Base-by-base conservation (phyloP, 2,888 invertebrate species). In the Beris chalybata region DNA sequence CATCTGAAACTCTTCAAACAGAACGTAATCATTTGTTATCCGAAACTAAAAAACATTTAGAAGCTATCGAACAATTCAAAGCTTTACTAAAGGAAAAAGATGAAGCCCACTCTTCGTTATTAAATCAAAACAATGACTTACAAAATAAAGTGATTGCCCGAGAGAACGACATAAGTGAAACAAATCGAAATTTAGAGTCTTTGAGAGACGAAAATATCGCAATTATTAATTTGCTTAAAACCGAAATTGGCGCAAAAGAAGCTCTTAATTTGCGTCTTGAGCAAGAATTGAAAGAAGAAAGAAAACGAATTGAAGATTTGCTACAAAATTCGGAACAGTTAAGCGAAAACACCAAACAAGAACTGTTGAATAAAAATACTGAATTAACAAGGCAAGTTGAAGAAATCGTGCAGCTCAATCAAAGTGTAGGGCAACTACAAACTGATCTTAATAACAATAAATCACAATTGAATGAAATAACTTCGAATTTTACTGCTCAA, bases 401-500 rank as follows among this genome's bases (percentile, higher is more conserved):
- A 11, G 52, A 38, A 11, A 61, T 61, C 12, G 4, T 38, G 15
- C 50, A 50, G 38, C 61, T 61, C 2, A 61, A 61, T 38, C 38
- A 61, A 29, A 32, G 50, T 71, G 73, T 82, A 4, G 77, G 78
- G 56, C 72, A 79, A 65, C 48, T 70, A 76, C 11, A 79, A 77
- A 61, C 74, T 76, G 58, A 71, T 71, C 9, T 71, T 81, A 45
- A 76, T n/a, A 56, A 30, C 22, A 55, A 56, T 12, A 79, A 67
- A 74, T 81, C 81, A 48, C 75, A 86, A 59, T 83, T 82, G 55
- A 82, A 82, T 1, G 84, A 85, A 72, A 73, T 86, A 65, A 83
- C 84, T 71, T 76, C 85, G 70, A 52, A 50, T 6, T 61, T 50
- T 22, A 52, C 38, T 6, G 38, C 9, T 22, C 61, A 61, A 61